Base-by-base conservation (phyloP, 2,797 vertebrate genomes). In the Coreius guichenoti region DNA sequence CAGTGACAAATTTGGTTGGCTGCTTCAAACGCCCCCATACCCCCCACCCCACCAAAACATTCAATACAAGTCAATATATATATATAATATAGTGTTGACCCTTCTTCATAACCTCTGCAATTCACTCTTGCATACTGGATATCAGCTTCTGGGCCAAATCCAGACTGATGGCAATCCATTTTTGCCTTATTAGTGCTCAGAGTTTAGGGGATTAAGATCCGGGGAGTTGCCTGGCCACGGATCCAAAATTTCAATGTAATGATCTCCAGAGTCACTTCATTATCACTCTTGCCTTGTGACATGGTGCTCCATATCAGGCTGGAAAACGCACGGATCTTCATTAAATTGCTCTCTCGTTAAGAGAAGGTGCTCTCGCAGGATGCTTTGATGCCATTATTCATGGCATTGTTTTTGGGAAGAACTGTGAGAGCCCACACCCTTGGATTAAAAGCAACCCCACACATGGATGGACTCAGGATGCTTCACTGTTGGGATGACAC, bases 141-240 rank as follows among this genome's bases (percentile, higher is more conserved):
- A 61, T 61, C 56, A 5, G 23, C 23, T 61, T 26, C 23, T 61
- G 56, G 11, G 56, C 9, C 56, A 61, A 61, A 63, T 63, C 5
- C 12, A 26, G 56, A 61, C 56, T 12, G 23, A 58, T 12, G 9
- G 56, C 0, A 4, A 58, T 43, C 39, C 8, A 43, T 43, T 43
- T 1, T 43, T 43, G 39, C 39, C 39, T 43, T 39, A 39, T 39
- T 39, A 39, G 7, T 39, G 36, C 39, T 11, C 39, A 58, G 23
- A 58, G 23, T 56, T 23, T 4, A 49, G 1, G 4, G 47, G 47
- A 49, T 51, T 51, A 16, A 6, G 49, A 51, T 51, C 56, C 0
- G 0, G 1, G 9, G 3, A n/a, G 23, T 2, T n/a, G 3, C 56
- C 56, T n/a, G 56, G 9, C 0, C 56, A n/a, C 4, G 1, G 11